Base-by-base conservation (phyloP, 2,888 invertebrate species). In the Ennomos erosarius region DNA sequence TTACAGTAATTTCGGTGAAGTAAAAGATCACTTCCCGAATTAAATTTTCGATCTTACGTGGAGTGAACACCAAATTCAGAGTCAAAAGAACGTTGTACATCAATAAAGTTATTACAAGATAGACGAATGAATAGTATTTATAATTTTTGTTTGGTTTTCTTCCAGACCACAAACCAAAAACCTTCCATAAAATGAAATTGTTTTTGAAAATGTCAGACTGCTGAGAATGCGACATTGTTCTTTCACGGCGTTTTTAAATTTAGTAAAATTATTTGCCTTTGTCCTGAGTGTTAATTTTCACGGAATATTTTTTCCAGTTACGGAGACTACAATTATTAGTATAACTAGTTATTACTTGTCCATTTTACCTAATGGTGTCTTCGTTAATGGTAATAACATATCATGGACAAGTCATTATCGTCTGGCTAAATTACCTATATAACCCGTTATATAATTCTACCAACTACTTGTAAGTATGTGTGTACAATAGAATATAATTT, bases 11-110 rank as follows among this genome's bases (percentile, higher is more conserved):
- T 76, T 82, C 83, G 34, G 79, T 83, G 51, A 86, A 84, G 67
- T 78, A 82, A 71, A 85, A 87, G 62, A 85, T 80, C 3, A 82
- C 78, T 79, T 90, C 89, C 1, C 73, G 77, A 13, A 90, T 75
- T 36, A 88, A 55, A 48, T 80, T 59, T 58, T 88, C 87, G 11
- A 90, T 75, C 70, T 76, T 79, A 33, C 65, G 70, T 1, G 88
- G 88, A 1, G 85, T 85, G 49, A 79, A 85, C 42, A 77, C 47
- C 37, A 90, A 64, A 64, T 86, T 89, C 10, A 88, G 13, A 11
- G 84, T 81, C 8, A 90, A 65, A 13, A 89, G 70, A 13, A 78
- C 39, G 47, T 85, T 81, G 58, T 88, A 89, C 43, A 71, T 45
- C 3, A 79, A 57, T 8, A 82, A 65, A 1, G 77, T 80, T 10